These are phyloP conservation scores for Leptoclinus maculatus DNA, from an alignment of 2,797 vertebrate species.

Conservation along the genomic window DNA sequence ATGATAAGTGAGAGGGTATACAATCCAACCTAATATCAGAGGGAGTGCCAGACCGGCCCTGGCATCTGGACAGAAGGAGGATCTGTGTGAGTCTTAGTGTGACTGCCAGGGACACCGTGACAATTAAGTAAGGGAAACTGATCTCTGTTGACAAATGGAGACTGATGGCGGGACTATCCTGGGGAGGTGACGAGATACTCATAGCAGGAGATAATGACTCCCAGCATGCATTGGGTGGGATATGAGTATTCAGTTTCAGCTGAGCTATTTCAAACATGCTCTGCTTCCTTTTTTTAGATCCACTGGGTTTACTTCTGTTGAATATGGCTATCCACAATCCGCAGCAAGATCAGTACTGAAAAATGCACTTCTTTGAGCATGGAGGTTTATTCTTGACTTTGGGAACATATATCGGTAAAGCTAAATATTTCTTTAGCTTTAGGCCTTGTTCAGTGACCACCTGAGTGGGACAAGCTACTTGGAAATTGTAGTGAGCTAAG, in stretches of 20 bases:
- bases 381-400: too few relatives aligned
- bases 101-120: constrained; percentile 33
- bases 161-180: constrained; percentile 21
- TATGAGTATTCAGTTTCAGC: constrained; percentile 5
- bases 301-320: neutral
- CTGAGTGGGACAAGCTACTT: too few relatives aligned
- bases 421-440: too few relatives aligned
- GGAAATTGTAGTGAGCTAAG: too few relatives aligned
- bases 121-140: neutral
- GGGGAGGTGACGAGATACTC: constrained; percentile 7
- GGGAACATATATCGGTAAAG: too few relatives aligned
- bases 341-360: neutral
- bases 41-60: constrained; percentile 24
- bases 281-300: neutral
- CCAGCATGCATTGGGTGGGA: constrained; percentile 3
- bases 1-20: constrained; percentile 12
- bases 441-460: too few relatives aligned
- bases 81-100: constrained; percentile 12
- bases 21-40: constrained; percentile 28
- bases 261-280: constrained; percentile 15
- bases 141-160: constrained; percentile 39
- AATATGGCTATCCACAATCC: neutral
- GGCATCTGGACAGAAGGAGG: constrained; percentile 13
- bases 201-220: constrained; percentile 13
- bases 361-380: too few relatives aligned